Evolutionary conservation across 2,113 vertebrate species (phyloP).

Genomic region (Phalacrocorax brasilianus): DNA sequence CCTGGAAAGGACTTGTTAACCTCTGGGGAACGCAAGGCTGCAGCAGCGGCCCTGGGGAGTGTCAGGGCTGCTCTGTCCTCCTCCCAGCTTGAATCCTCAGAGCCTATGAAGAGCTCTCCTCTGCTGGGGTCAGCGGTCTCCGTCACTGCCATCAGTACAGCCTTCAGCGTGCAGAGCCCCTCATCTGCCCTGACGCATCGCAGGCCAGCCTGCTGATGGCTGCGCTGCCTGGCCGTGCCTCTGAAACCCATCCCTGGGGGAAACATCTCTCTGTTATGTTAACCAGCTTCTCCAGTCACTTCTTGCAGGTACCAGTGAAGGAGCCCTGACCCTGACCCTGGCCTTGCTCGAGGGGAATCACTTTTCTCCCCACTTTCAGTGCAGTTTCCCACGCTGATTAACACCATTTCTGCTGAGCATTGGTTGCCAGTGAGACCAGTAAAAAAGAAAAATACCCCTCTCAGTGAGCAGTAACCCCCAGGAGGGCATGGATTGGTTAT

Average conservation of each 20-base stretch:
- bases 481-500: neutral
- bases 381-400: neutral
- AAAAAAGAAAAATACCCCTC: neutral
- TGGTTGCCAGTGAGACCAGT: neutral
- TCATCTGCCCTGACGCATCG: neutral
- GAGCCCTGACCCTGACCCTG: neutral
- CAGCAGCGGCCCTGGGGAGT: neutral
- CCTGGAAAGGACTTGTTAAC: neutral
- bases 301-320: neutral
- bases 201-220: neutral
- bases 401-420: neutral
- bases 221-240: accelerated
- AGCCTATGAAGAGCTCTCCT: neutral
- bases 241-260: neutral
- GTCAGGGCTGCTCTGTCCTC: neutral
- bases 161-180: accelerated
- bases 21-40: neutral
- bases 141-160: neutral
- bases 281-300: neutral
- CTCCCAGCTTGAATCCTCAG: neutral
- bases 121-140: neutral
- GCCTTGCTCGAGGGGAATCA: no score
- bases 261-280: accelerated
- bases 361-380: neutral
- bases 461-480: neutral